Evolutionary conservation across 2,797 vertebrate genomes (phyloP), one percentile per base, ranked within the genome.

Genomic region (Simalia tracyae): DNA sequence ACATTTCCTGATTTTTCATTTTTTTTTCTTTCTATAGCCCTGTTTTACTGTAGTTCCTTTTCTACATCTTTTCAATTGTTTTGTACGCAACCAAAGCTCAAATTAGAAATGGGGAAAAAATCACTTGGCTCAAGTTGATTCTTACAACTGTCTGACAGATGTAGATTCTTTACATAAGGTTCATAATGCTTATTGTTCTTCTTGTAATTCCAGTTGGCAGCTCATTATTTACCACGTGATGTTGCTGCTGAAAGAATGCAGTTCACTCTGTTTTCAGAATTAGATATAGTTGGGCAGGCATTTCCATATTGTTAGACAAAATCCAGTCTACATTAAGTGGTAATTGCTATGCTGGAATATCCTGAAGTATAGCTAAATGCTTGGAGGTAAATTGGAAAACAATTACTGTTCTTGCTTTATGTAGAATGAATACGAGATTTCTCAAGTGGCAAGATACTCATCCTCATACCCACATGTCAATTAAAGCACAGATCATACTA

Each of bases 311-410:
- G n/a, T 31, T 90, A 87, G 56, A 76, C 57, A 92, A 84, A 90
- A 90, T 87, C 28, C 31, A 93, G 90, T 85, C 89, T n/a, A 94
- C 88, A 90, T 9, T 92, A 91, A 72, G 24, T 93, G 87, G 93
- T 81, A 89, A 91, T 68, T 76, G 92, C 86, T 91, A 90, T 87
- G 63, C 56, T 93, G 93, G 92, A 90, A 93, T 92, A 93, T 88
- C 50, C 91, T 92, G 31, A 95, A 94, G 94, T 36, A 89, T 91
- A 94, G 87, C 57, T 92, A 95, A 93, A 91, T 84, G 81, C 93
- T 94, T 92, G 86, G 89, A 36, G 87, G 42, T 89, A 89, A 93
- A 90, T 91, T 93, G 92, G 92, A 91, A 90, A 42, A 92, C 93
- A 92, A 84, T 93, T 92, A 90, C 90, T 92, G 60, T 54, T 92